Percentiles rank a stretch among this genome's conserved stretches.
Evolutionary conservation across 2,888 invertebrate species (phyloP).

Genomic region (Acleris literana): DNA sequence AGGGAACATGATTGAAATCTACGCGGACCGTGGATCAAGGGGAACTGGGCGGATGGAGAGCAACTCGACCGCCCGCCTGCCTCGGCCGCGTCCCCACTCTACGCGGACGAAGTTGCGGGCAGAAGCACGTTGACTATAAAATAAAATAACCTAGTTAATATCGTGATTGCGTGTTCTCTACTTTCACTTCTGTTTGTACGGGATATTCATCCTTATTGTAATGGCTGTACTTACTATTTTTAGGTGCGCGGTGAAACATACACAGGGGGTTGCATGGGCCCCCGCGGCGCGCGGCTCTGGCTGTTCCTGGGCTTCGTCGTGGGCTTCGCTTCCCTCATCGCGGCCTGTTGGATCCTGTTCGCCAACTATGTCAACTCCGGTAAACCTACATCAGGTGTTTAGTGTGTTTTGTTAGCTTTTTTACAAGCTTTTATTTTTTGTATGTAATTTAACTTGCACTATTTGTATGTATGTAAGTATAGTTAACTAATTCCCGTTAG

Average conservation of each 20-base stretch:
- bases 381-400: constrained; percentile 53
- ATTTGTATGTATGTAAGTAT: neutral
- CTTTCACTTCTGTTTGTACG: too few species aligned
- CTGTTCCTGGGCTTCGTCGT: constrained; percentile 98
- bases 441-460: too few species aligned
- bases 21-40: too few species aligned
- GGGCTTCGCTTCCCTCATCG: constrained; percentile 97
- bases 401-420: constrained; percentile 3
- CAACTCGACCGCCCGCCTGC: too few species aligned
- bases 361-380: constrained; percentile 90
- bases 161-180: too few species aligned
- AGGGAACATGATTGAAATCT: too few species aligned
- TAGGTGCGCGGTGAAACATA: constrained; percentile 91
- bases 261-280: constrained; percentile 92
- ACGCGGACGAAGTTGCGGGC: too few species aligned
- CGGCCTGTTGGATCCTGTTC: constrained; percentile 98
- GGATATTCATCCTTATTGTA: too few species aligned
- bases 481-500: neutral
- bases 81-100: too few species aligned
- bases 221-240: constrained; percentile 40
- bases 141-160: too few species aligned
- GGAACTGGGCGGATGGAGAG: too few species aligned
- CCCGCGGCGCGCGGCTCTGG: constrained; percentile 96
- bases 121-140: too few species aligned
- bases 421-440: neutral